phyloP scores from a whole-genome alignment of 2,797 vertebrate genomes.

The Myotis planiceps region DNA sequence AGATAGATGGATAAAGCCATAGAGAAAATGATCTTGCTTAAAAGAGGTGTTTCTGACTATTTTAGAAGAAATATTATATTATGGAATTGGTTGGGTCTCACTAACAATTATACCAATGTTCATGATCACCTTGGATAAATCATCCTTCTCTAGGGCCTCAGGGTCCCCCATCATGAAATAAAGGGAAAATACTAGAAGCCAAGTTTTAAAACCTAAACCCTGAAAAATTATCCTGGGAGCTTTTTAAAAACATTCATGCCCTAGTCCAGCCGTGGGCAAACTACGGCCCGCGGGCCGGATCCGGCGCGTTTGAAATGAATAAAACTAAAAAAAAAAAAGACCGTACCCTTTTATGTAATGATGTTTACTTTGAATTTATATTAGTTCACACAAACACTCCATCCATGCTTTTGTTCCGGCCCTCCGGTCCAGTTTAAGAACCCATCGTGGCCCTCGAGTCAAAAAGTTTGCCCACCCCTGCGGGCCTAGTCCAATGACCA shows the following conservation, averaged over 20 bases:
- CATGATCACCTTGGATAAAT: not conserved
- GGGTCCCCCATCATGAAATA: not conserved
- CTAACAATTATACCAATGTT: not conserved
- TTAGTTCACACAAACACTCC: too few species aligned
- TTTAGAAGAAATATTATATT: not conserved
- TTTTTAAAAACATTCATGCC: not conserved
- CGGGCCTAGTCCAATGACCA: not conserved
- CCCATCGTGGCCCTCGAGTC: too few species aligned
- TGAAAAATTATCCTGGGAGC: not conserved
- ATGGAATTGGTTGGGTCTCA: rapidly evolving
- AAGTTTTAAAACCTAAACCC: not conserved
- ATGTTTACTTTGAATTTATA: too few species aligned
- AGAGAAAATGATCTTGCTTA: not conserved
- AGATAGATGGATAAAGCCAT: not conserved
- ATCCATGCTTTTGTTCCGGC: too few species aligned
- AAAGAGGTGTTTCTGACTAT: rapidly evolving
- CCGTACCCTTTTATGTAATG: too few species aligned
- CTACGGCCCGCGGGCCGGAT: too few species aligned
- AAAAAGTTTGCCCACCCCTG: too few species aligned
- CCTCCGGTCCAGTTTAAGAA: too few species aligned
- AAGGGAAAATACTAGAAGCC: not conserved
- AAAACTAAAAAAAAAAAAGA: too few species aligned
- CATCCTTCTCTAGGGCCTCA: not conserved
- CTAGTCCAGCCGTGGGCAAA: too few species aligned
- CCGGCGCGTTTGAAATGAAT: too few species aligned